Base-by-base conservation (phyloP, 2,888 invertebrate species). In the Uropetala carovei region DNA sequence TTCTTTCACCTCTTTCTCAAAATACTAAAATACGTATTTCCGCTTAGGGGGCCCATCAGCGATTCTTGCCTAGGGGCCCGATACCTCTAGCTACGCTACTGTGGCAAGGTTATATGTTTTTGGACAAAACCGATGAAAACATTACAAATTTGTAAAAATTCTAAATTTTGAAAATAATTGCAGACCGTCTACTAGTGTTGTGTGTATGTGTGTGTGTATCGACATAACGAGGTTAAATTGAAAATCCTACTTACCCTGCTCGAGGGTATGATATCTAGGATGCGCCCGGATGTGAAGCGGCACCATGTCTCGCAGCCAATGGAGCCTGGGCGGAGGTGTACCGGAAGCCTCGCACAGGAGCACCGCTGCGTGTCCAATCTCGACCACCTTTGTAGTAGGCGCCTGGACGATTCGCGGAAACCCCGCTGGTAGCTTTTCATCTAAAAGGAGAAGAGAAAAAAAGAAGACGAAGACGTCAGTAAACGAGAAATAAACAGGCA, bases 221-320 rank as follows among this genome's bases (percentile, higher is more conserved):
- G n/a, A n/a, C 0, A 22, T 11, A 68, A 14, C 22, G 1, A 8
- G 68, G 16, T 18, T 81, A 59, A 59, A 59, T 18, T n/a, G 57
- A 89, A 43, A 14, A 22, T 43, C 5, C 43, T 27, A 56, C 96
- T 96, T 95, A 97, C 97, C 98, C 94, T 97, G 97, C 96, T 98
- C 98, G 93, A 98, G 96, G 92, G 98, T 96, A 92, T 97, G 97
- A 95, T 98, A 99, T 94, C 99, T 96, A 0, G 98, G 97, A 95
- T 98, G 98, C 93, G 96, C 96, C 93, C 96, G 96, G 94, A 97
- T 97, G 95, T 98, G 98, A 94, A 99, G 96, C 92, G 99, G 99
- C 94, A 99, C 96, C 95, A 97, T 97, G 96, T 99, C 98, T 95
- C 98, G 98, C 93, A 99, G 97, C 99, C 99, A 99, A 93, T 98